Conservation (phyloP, 2,888 invertebrate genomes). For the Pyrocoelia pectoralis region DNA sequence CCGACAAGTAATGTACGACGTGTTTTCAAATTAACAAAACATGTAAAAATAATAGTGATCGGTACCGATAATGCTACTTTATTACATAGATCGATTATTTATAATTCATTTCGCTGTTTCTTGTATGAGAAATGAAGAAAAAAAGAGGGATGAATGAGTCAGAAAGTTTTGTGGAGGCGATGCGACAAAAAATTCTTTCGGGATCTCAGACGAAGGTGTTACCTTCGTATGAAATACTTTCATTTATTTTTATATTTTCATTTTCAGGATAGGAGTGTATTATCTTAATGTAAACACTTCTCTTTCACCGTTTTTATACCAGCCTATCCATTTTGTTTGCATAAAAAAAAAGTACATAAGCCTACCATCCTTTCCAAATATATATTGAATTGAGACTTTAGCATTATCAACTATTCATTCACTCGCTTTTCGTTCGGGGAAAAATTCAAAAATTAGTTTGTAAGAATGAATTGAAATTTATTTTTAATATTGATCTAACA, state of each 20-base stretch:
- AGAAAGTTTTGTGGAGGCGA: neutral
- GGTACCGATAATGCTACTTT: slow-evolving; percentile 31
- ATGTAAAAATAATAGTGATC: slow-evolving; percentile 44
- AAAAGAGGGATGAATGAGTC: too few species aligned
- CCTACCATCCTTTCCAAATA: neutral
- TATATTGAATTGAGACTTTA: neutral
- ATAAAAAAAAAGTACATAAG: neutral
- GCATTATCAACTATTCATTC: too few species aligned
- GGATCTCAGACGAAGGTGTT: neutral
- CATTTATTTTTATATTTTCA: slow-evolving; percentile 1
- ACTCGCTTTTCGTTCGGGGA: too few species aligned
- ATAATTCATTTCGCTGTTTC: neutral
- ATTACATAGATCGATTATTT: slow-evolving; percentile 12
- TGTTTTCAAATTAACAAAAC: slow-evolving; percentile 45
- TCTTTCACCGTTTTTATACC: neutral
- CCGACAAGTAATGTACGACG: slow-evolving; percentile 41
- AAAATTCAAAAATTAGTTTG: too few species aligned
- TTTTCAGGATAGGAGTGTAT: neutral
- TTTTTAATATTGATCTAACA: too few species aligned
- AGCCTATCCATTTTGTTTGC: neutral
- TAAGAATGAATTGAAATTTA: too few species aligned
- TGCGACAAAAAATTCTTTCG: neutral
- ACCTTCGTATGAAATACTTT: neutral
- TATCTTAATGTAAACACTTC: slow-evolving; percentile 1
- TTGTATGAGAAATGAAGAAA: too few species aligned